Conservation (phyloP, 2,797 vertebrate genomes). For the Myotis vivesi region DNA sequence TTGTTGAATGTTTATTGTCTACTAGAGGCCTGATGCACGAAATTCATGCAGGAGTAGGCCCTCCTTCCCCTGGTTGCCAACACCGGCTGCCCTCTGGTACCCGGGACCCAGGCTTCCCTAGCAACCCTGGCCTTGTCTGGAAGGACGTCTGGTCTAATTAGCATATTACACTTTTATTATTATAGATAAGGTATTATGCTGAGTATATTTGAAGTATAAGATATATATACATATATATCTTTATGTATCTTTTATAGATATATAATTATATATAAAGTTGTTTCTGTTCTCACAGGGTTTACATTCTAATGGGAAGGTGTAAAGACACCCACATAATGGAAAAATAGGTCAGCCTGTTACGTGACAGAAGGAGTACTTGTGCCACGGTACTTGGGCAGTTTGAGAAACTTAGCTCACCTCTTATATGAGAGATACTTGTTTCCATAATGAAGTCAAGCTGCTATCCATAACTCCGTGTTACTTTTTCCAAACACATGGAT, state of each 20-base stretch:
- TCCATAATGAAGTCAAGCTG: neutral
- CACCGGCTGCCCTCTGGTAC: too few relatives aligned
- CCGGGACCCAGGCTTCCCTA: too few relatives aligned
- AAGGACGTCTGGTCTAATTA: too few relatives aligned
- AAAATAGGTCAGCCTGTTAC: neutral
- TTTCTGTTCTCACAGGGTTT: neutral
- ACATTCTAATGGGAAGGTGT: neutral
- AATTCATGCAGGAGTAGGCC: too few relatives aligned
- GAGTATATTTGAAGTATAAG: neutral
- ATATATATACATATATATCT: neutral
- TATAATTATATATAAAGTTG: neutral
- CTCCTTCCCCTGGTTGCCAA: too few relatives aligned
- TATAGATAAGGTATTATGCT: neutral
- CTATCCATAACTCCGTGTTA: constrained; percentile 10
- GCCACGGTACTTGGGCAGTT: neutral
- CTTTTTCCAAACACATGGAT: neutral
- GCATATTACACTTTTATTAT: too few relatives aligned
- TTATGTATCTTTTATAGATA: neutral
- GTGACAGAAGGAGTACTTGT: neutral
- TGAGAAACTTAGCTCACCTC: neutral
- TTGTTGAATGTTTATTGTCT: neutral
- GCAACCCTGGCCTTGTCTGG: accelerated
- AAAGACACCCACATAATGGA: neutral
- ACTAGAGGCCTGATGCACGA: too few relatives aligned
- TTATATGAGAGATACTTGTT: neutral